These are phyloP conservation scores for Gnathonemus longibarbis DNA, from an alignment of 2,113 vertebrate species.

Conservation along the genomic window DNA sequence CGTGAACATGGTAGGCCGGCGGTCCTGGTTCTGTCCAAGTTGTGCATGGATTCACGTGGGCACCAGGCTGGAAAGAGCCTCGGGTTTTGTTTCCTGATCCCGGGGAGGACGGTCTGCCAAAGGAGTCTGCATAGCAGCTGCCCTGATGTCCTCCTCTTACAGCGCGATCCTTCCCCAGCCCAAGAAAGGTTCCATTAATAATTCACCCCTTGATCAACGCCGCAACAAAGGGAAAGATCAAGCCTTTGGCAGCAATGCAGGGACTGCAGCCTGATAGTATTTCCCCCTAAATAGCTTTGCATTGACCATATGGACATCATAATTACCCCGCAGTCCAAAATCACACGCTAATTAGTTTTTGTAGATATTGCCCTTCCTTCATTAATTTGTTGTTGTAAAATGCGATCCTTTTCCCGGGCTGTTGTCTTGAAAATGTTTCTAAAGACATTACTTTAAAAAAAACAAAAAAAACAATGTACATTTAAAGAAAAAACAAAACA, in stretches of 20 bases:
- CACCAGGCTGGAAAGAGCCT: constrained; percentile 54
- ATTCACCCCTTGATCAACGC: constrained; percentile 67
- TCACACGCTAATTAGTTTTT: constrained; percentile 26
- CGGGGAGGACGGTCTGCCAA: constrained; percentile 54
- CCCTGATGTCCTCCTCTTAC: constrained; percentile 60
- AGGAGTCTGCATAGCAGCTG: constrained; percentile 67
- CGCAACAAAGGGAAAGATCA: constrained; percentile 57
- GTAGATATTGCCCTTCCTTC: constrained; percentile 21
- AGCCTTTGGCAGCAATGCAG: constrained; percentile 55
- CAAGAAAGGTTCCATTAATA: constrained; percentile 71
- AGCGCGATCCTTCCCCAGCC: constrained; percentile 48
- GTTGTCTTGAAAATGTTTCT: neutral
- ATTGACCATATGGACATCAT: constrained; percentile 68
- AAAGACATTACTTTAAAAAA: neutral
- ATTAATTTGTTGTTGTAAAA: constrained; percentile 13
- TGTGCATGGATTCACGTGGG: neutral
- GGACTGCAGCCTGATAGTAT: constrained; percentile 43
- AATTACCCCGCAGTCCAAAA: constrained; percentile 26
- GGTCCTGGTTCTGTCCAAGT: neutral
- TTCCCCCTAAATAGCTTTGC: constrained; percentile 51
- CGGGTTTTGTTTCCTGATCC: constrained; percentile 56
- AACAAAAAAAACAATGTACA: neutral
- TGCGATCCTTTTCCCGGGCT: constrained; percentile 2
- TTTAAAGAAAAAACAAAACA: no score
- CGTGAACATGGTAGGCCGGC: neutral